A percentile compares a stretch with the other conserved stretches of the same genome.
phyloP scores from a whole-genome alignment of 2,888 invertebrate genomes.

The Lycia hirtaria region DNA sequence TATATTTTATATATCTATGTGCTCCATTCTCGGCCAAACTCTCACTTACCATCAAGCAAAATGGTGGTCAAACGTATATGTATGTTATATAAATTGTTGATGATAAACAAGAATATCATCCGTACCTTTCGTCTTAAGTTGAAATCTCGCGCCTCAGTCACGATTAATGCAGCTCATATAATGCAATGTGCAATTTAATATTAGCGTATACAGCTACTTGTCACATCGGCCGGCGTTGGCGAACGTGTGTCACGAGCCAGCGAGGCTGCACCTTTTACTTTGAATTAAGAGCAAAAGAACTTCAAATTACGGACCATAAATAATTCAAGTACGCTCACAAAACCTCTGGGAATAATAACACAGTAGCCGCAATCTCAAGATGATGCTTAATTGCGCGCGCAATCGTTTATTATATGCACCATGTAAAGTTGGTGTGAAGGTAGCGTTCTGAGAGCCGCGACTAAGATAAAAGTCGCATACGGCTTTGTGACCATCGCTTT shows the following conservation, averaged over 20 bases:
- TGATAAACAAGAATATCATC: too few species aligned
- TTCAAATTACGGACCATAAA: conserved; percentile 69
- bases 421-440: too few species aligned
- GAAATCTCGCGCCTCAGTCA: conserved; percentile 34
- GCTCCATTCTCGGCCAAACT: too few species aligned
- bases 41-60: too few species aligned
- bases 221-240: conserved; percentile 32
- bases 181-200: conserved; percentile 21
- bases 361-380: conserved; percentile 40
- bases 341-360: conserved; percentile 62
- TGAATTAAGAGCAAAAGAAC: conserved; percentile 63
- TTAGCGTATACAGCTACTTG: conserved; percentile 24
- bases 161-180: conserved; percentile 40
- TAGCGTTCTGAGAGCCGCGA: too few species aligned
- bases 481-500: too few species aligned
- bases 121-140: too few species aligned
- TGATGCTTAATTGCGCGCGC: conserved; percentile 34
- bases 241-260: conserved; percentile 58
- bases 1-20: too few species aligned
- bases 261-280: conserved; percentile 79
- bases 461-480: too few species aligned
- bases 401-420: too few species aligned
- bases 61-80: too few species aligned
- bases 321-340: conserved; percentile 65
- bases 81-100: too few species aligned